phyloP scores from a whole-genome alignment of 1,140 invertebrate genomes.

The Apis laboriosa region DNA sequence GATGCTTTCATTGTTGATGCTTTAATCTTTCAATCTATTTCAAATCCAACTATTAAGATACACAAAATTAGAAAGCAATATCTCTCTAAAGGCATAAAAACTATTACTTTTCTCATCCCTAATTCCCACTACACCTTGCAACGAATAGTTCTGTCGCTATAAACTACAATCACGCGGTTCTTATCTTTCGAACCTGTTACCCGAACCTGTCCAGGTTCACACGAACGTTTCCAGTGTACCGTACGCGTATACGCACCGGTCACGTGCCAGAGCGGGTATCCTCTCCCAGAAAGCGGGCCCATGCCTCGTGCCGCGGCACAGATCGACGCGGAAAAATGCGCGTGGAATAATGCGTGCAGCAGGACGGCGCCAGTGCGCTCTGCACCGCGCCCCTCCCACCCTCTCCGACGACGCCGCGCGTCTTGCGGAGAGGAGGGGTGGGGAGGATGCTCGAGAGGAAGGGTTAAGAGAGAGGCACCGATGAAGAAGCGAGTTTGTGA shows the following conservation, averaged over 20 bases:
- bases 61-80: no score
- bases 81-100: no score
- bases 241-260: slow-evolving; percentile 4
- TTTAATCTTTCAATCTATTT: no score
- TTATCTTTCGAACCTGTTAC: slow-evolving; percentile 1
- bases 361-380: slow-evolving; percentile 63
- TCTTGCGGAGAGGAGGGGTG: slow-evolving; percentile 22
- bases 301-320: slow-evolving; percentile 35
- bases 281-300: slow-evolving; percentile 41
- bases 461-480: slow-evolving; percentile 13
- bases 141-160: background rate
- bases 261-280: slow-evolving; percentile 34
- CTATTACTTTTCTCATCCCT: no score
- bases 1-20: no score
- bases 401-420: slow-evolving; percentile 8
- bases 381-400: slow-evolving; percentile 22
- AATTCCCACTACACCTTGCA: background rate
- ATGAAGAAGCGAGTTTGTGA: slow-evolving; percentile 1
- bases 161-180: background rate
- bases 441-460: background rate
- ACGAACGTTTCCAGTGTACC: background rate
- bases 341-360: slow-evolving; percentile 66
- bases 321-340: slow-evolving; percentile 57
- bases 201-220: slow-evolving; percentile 25
- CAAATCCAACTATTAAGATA: no score